Conservation (phyloP, 2,888 invertebrate species). For the Clusia tigrina region DNA sequence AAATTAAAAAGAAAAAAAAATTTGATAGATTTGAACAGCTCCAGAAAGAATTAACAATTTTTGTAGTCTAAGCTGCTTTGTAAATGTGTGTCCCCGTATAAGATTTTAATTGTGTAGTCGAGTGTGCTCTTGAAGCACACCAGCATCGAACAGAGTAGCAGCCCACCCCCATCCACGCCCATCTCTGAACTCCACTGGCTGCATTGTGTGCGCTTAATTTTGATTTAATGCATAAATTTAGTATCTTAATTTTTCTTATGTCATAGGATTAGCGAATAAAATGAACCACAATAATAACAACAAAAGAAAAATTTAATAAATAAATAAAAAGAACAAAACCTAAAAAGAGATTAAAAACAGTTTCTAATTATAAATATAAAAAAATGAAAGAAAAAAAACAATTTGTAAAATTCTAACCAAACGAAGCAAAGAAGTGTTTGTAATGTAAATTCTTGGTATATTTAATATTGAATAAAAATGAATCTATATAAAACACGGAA, state of each 20-base stretch:
- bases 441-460: constrained; percentile 23
- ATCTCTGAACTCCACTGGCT: not conserved
- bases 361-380: not conserved
- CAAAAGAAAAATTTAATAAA: too few relatives aligned
- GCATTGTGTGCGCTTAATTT: not conserved
- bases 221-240: not conserved
- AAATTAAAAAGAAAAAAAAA: too few relatives aligned
- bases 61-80: not conserved
- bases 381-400: constrained; percentile 2
- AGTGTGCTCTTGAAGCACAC: too few relatives aligned
- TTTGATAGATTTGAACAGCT: not conserved
- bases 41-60: not conserved
- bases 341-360: constrained; percentile 2
- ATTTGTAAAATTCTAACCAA: constrained; percentile 19
- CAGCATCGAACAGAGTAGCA: too few relatives aligned
- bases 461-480: constrained; percentile 19
- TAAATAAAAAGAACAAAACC: not conserved
- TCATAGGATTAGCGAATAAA: too few relatives aligned
- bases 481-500: constrained; percentile 8
- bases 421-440: constrained; percentile 19
- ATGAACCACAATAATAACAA: too few relatives aligned
- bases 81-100: too few relatives aligned
- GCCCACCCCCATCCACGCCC: not conserved
- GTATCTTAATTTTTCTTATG: not conserved
- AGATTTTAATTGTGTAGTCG: not conserved